Conservation (phyloP, 1,140 invertebrate species). For the Hypsibius dujardini region DNA sequence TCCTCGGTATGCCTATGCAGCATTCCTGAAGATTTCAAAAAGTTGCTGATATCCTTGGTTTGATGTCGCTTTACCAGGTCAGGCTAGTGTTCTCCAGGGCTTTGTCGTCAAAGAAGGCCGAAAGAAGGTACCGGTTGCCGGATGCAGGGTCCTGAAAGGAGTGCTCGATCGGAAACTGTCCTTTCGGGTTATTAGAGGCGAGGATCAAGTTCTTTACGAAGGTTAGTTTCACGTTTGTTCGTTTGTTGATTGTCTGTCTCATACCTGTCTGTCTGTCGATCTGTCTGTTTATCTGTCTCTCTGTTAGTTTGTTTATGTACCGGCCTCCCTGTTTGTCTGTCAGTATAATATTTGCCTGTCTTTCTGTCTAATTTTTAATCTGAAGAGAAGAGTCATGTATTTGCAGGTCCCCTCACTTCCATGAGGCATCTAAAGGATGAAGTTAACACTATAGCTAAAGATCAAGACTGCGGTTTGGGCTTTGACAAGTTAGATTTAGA, state of each 20-base stretch:
- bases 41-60: constrained; percentile 19
- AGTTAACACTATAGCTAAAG: constrained; percentile 59
- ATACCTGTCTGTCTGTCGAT: too few relatives aligned
- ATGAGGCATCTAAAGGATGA: constrained; percentile 76
- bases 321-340: too few relatives aligned
- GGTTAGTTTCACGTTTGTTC: constrained; percentile 38
- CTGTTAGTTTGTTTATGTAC: too few relatives aligned
- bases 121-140: constrained; percentile 60
- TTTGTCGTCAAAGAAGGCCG: constrained; percentile 63
- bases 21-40: too few relatives aligned
- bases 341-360: too few relatives aligned
- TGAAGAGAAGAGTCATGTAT: too few relatives aligned
- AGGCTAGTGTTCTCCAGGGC: constrained; percentile 64
- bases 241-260: constrained; percentile 22
- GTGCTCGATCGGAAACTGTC: constrained; percentile 46
- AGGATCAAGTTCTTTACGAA: constrained; percentile 46
- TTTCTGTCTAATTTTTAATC: too few relatives aligned
- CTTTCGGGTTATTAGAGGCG: constrained; percentile 51
- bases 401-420: constrained; percentile 48
- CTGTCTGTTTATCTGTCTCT: too few relatives aligned
- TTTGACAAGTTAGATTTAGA: constrained; percentile 45
- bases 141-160: constrained; percentile 64
- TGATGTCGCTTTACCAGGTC: constrained; percentile 39
- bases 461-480: constrained; percentile 67
- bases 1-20: constrained; percentile 41